Conservation (phyloP, 2,888 invertebrate genomes). For the Amaurobius ferox region DNA sequence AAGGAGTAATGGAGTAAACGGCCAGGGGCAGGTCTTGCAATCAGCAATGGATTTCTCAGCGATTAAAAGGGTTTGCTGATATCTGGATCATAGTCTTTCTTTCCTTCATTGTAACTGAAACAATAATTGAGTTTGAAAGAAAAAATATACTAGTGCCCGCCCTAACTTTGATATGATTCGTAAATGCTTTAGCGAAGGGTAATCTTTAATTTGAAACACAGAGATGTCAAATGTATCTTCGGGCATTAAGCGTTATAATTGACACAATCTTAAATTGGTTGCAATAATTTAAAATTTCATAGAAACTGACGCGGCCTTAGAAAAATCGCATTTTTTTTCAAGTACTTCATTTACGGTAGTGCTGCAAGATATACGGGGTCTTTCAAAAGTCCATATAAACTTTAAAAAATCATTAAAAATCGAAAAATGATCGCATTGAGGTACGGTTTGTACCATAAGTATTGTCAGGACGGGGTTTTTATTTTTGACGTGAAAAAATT, state of each 20-base stretch:
- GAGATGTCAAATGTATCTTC: constrained; percentile 14
- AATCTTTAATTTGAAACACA: not conserved
- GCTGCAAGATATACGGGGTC: too few species aligned
- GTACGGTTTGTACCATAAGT: too few species aligned
- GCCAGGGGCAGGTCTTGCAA: not conserved
- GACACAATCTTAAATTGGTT: not conserved
- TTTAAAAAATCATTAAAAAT: too few species aligned
- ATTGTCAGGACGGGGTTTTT: too few species aligned
- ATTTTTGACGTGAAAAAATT: too few species aligned
- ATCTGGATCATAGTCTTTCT: constrained; percentile 30
- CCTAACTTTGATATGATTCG: constrained; percentile 20
- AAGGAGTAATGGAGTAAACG: not conserved
- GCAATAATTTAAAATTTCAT: not conserved
- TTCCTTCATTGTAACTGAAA: constrained; percentile 34
- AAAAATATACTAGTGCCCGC: constrained; percentile 17
- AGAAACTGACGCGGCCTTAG: too few species aligned
- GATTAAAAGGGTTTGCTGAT: not conserved
- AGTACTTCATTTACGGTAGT: too few species aligned
- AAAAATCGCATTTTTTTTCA: too few species aligned
- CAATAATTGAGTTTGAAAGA: constrained; percentile 10
- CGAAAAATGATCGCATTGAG: too few species aligned
- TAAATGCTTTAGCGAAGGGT: not conserved
- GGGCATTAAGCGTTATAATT: not conserved
- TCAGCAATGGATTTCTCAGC: too few species aligned
- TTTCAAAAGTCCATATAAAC: too few species aligned